Evolutionary conservation across 2,797 vertebrate genomes (phyloP), one percentile per base, ranked within the genome.

Genomic region (Alcedo atthis): DNA sequence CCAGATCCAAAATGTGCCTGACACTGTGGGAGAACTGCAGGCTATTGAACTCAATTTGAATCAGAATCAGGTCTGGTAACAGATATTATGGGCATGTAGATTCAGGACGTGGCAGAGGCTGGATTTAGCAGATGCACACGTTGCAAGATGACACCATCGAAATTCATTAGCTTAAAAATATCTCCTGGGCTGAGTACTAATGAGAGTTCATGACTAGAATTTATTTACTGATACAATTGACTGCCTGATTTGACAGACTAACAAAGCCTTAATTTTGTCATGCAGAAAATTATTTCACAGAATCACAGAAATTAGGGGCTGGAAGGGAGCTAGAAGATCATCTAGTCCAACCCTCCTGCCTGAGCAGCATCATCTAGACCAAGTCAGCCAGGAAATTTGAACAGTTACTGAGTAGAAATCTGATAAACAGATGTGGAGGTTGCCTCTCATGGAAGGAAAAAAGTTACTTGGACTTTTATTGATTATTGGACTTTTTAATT

Each of bases 11-110:
- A 97, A 94, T 1, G 97, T 99, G 49, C 99, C 98, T 0, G 96
- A 98, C 19, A 98, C 95, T 19, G 98, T 99, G 74, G 98, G 97
- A 5, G 98, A 98, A 70, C 94, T 99, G 87, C 99, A 99, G 95
- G 98, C 98, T 93, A 99, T 99, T 1, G 99, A 99, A 96, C 98
- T 99, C 96, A 99, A 99, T 96, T 97, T 99, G 79, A 99, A 99
- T 97, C 99, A 99, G 97, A 99, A 99, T 96, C 99, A 99, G 99
- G 99, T 99, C 82, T 85, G 96, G 69, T 88, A 92, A 92, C 58
- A 74, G 18, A 59, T 86, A 37, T 43, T 89, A 46, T n/a, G 45
- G 19, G 15, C 70, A 22, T 25, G 32, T 71, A 66, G 42, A 57
- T 79, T 80, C 89, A 87, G 40, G 37, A 55, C 5, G 2, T 53